Evolutionary conservation across 1,140 invertebrate genomes (phyloP), one percentile per base, ranked within the genome.

Genomic region (Anastrepha obliqua): DNA sequence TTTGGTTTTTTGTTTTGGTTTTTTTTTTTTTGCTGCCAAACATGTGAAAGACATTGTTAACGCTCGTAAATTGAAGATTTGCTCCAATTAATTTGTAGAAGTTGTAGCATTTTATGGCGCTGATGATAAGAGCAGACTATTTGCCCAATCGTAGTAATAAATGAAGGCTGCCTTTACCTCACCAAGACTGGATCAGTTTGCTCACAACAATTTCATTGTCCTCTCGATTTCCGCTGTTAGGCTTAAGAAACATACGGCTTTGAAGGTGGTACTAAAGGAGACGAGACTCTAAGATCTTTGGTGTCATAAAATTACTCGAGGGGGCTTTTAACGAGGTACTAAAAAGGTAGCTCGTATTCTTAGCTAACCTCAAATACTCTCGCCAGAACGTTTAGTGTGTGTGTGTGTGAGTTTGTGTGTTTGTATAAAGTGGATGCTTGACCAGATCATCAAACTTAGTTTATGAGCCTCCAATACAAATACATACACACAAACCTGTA

Each of bases 41-140:
- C 74, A 81, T 44, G 74, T 81, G 74, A 81, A 81, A 81, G 44
- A 81, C 74, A 81, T 81, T 81, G 74, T 81, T 29, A 81, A 51
- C n/a, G 74, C 74, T 81, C 74, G 47, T 81, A 81, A 58, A 58
- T 55, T 81, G 44, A 11, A 55, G 74, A 58, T 81, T 55, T 81
- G 74, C 74, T 81, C 47, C 74, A 55, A 81, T 81, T 81, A 81
- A 81, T 81, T 81, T 81, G 74, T 81, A n/a, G 20, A 81, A 20
- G 74, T 81, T 81, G 17, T 81, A 81, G 74, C n/a, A 62, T 81
- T 81, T 81, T 81, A 81, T 51, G 74, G 20, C 51, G 7, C 8
- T 42, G 74, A 81, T 81, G 74, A 81, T 81, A 81, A 81, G 74
- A 44, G 44, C 17, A 81, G 17, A 55, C n/a, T 9, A 20, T 42